Conservation (phyloP, 1,140 invertebrate species). For the Tetramorium alpestre region DNA sequence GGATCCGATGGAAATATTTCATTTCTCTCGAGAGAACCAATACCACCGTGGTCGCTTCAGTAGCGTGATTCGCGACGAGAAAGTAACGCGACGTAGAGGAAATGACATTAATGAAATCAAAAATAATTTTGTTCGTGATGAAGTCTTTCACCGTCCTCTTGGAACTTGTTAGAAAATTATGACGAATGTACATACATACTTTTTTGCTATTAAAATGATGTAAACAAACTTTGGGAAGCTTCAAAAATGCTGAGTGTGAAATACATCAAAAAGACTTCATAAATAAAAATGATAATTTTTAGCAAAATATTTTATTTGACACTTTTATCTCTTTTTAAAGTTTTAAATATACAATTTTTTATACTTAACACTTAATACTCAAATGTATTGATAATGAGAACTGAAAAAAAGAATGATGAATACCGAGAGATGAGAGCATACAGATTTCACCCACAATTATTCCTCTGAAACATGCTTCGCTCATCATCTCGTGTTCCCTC, state of each 20-base stretch:
- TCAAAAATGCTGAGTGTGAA: not conserved
- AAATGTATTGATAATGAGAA: not conserved
- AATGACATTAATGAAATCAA: constrained; percentile 58
- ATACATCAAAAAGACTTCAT: not conserved
- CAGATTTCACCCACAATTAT: constrained; percentile 11
- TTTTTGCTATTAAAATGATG: not conserved
- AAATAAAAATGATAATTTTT: not conserved
- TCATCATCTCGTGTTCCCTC: not conserved
- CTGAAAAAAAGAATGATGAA: not conserved
- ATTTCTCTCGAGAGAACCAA: constrained; percentile 47
- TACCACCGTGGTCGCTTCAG: constrained; percentile 32
- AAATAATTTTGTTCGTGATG: constrained; percentile 49
- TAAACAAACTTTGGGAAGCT: not conserved
- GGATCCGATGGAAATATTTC: constrained; percentile 72
- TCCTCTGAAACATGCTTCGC: not conserved
- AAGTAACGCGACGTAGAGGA: constrained; percentile 35
- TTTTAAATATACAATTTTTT: too few relatives aligned
- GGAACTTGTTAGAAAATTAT: not conserved
- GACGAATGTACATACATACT: not conserved
- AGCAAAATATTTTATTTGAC: not conserved
- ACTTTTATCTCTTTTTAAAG: not conserved
- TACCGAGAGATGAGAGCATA: not conserved
- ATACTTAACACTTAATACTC: not conserved
- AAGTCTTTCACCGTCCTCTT: not conserved
- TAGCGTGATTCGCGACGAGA: not conserved